These are phyloP conservation scores for Xylophagus ater DNA, from an alignment of 2,888 invertebrate species.

Conservation along the genomic window DNA sequence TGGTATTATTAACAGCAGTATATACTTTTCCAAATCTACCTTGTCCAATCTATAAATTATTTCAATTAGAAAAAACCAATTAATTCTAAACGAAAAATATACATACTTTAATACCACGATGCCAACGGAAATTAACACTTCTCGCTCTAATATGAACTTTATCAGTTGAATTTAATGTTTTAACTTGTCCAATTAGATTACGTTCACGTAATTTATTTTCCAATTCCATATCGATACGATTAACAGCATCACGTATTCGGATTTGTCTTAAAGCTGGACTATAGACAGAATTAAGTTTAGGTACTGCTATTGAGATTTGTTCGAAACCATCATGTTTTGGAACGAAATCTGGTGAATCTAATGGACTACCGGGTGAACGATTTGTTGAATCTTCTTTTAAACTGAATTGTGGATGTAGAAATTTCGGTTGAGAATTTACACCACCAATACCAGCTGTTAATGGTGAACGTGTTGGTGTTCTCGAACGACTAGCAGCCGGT, in stretches of 20 bases:
- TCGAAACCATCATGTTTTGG: conserved; percentile 25
- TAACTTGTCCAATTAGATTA: conserved; percentile 52
- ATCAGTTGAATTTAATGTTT: conserved; percentile 43
- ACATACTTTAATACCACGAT: conserved; percentile 66
- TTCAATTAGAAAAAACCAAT: conserved; percentile 10
- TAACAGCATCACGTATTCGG: conserved; percentile 42
- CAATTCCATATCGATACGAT: conserved; percentile 50
- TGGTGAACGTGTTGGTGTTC: conserved; percentile 39
- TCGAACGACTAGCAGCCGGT: conserved; percentile 34
- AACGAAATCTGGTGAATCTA: conserved; percentile 28
- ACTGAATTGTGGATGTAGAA: conserved; percentile 36
- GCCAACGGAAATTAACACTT: conserved; percentile 86
- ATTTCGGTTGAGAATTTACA: conserved; percentile 30
- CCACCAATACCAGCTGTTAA: conserved; percentile 37
- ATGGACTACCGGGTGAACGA: conserved; percentile 28
- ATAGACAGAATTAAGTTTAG: no score
- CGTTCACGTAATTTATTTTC: conserved; percentile 49
- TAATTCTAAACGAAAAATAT: conserved; percentile 8
- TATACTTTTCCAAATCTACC: conserved; percentile 93
- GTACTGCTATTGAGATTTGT: conserved; percentile 21
- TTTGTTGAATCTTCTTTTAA: conserved; percentile 32
- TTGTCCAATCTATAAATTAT: conserved; percentile 52
- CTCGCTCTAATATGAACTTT: conserved; percentile 62
- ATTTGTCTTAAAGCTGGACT: conserved; percentile 40
- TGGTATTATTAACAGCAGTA: conserved; percentile 86